A percentile compares a stretch with the other conserved stretches of the same genome.
phyloP scores from a whole-genome alignment of 2,797 vertebrate genomes.

The Eospalax fontanierii region DNA sequence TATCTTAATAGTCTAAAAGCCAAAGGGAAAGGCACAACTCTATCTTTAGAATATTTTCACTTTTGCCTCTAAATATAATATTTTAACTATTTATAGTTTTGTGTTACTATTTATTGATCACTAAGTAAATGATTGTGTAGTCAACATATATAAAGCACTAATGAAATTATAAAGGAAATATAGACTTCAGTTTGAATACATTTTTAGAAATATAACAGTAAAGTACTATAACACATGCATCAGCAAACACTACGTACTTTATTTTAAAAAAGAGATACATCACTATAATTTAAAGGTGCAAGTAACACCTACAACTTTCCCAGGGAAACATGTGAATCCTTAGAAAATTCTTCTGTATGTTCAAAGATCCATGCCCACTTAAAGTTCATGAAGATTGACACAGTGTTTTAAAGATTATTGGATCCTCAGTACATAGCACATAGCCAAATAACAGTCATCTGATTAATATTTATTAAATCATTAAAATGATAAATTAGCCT shows the following conservation, averaged over 20 bases:
- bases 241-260: neutral
- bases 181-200: neutral
- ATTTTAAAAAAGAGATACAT: neutral
- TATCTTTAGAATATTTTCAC: too few species aligned
- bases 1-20: too few species aligned
- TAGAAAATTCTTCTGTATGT: conserved; percentile 8
- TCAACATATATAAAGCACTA: conserved; percentile 13
- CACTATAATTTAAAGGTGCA: neutral
- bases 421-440: neutral
- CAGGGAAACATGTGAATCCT: neutral
- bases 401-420: neutral
- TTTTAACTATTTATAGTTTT: neutral
- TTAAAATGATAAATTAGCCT: neutral
- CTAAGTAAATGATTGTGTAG: neutral
- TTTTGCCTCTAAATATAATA: neutral
- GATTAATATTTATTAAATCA: neutral
- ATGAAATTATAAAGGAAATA: conserved; percentile 30
- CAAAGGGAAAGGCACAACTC: too few species aligned
- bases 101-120: conserved; percentile 8
- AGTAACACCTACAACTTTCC: neutral
- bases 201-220: neutral
- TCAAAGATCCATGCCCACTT: too few species aligned
- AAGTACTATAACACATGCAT: neutral
- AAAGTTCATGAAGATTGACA: neutral
- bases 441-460: neutral